Conservation (phyloP, 2,888 invertebrate genomes). For the Acrocyrtus sp. region DNA sequence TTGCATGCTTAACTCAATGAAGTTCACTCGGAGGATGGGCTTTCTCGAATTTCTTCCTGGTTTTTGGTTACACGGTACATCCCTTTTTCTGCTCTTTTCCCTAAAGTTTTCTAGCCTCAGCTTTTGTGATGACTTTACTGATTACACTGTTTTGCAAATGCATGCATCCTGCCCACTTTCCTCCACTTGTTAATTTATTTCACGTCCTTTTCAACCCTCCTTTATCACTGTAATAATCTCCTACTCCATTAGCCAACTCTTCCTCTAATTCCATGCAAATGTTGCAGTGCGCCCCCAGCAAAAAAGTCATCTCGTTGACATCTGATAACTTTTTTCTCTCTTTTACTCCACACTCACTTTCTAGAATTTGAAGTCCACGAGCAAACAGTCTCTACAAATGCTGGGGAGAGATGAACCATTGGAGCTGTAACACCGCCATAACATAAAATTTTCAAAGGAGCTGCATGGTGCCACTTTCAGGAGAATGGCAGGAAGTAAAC, state of each 20-base stretch:
- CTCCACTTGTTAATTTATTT: background rate
- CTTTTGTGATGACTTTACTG: too few species aligned
- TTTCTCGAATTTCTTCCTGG: too few species aligned
- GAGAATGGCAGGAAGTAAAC: too few species aligned
- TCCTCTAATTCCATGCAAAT: constrained; percentile 11
- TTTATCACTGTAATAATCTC: background rate
- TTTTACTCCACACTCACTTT: background rate
- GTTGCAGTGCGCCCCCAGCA: background rate
- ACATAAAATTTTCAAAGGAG: constrained; percentile 9
- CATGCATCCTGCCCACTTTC: too few species aligned
- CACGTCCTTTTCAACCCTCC: background rate
- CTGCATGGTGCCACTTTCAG: constrained; percentile 25
- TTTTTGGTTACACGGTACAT: too few species aligned
- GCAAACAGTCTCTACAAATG: background rate
- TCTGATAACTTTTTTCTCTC: background rate
- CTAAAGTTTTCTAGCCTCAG: too few species aligned
- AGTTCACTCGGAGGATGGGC: too few species aligned
- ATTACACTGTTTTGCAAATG: too few species aligned
- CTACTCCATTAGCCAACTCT: background rate
- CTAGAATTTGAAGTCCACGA: background rate
- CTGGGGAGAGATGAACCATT: background rate
- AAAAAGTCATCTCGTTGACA: background rate
- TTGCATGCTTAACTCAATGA: too few species aligned
- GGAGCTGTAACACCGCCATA: constrained; percentile 1
- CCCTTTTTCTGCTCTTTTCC: too few species aligned